Evolutionary conservation across 2,113 vertebrate species (phyloP).

Genomic region (Peucedramus taeniatus): DNA sequence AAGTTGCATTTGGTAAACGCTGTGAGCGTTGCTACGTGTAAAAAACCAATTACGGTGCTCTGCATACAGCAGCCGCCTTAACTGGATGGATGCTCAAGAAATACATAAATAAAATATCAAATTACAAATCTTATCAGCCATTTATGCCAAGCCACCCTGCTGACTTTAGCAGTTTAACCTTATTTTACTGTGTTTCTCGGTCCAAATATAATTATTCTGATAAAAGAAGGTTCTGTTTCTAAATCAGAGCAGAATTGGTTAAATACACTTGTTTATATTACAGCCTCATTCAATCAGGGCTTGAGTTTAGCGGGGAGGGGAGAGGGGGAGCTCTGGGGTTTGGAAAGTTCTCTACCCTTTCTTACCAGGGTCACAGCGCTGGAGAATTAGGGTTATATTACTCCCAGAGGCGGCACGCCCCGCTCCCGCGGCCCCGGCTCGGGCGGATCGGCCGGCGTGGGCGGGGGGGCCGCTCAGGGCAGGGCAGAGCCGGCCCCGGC

Average conservation of each 20-base stretch:
- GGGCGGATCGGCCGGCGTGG: background rate
- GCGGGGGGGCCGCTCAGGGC: background rate
- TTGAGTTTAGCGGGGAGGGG: background rate
- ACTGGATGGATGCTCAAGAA: conserved; percentile 49
- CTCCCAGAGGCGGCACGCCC: background rate
- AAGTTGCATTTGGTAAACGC: conserved; percentile 60
- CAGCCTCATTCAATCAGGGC: conserved; percentile 6
- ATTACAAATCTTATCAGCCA: conserved; percentile 51
- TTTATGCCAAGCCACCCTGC: conserved; percentile 37
- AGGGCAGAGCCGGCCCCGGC: background rate
- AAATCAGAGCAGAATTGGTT: conserved; percentile 35
- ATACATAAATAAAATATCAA: conserved; percentile 62
- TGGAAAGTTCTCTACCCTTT: conserved; percentile 13
- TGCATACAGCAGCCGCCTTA: conserved; percentile 34
- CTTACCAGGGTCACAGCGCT: background rate
- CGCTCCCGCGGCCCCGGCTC: background rate
- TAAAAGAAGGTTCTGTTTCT: conserved; percentile 35
- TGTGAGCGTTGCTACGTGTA: conserved; percentile 35
- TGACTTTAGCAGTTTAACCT: conserved; percentile 18
- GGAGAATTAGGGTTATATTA: background rate
- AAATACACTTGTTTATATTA: conserved; percentile 56
- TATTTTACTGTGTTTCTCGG: conserved; percentile 25
- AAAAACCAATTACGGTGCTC: conserved; percentile 64
- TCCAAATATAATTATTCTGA: conserved; percentile 44
- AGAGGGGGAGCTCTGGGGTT: background rate